phyloP scores from a whole-genome alignment of 1,140 invertebrate species.

The Hycleus cichorii region DNA sequence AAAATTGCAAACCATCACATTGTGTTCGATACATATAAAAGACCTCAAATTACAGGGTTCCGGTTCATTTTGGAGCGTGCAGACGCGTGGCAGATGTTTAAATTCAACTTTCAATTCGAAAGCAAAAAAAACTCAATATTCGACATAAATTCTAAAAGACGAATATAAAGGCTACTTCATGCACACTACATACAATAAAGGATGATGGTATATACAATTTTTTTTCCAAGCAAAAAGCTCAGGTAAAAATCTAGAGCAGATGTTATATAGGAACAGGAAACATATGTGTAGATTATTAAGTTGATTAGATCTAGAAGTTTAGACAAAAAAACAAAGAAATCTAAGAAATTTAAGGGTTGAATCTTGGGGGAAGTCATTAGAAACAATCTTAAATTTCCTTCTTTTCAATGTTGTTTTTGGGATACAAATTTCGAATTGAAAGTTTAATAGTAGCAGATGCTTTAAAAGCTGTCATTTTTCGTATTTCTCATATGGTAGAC shows the following conservation, averaged over 20 bases:
- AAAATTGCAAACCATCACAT: constrained; percentile 3
- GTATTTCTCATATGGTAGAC: no score
- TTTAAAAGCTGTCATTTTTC: no score
- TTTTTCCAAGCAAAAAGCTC: neutral
- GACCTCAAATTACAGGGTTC: constrained; percentile 12
- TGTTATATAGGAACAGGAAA: constrained; percentile 9
- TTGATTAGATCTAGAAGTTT: neutral
- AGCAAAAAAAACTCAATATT: constrained; percentile 1
- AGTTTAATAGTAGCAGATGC: no score
- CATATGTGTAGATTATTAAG: constrained; percentile 9
- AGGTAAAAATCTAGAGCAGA: constrained; percentile 12
- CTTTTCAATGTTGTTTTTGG: no score
- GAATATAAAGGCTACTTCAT: neutral
- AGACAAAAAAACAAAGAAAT: constrained; percentile 5
- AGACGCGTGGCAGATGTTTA: constrained; percentile 20
- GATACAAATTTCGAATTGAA: no score
- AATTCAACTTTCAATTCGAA: neutral
- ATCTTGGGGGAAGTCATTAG: constrained; percentile 2
- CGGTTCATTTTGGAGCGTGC: constrained; percentile 8
- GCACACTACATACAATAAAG: constrained; percentile 1
- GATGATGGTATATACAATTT: constrained; percentile 3
- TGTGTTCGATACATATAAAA: neutral
- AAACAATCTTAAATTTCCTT: no score
- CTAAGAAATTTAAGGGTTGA: constrained; percentile 9
- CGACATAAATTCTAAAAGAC: neutral